Conservation (phyloP, 2,113 vertebrate species). For the Gopherus evgoodei region DNA sequence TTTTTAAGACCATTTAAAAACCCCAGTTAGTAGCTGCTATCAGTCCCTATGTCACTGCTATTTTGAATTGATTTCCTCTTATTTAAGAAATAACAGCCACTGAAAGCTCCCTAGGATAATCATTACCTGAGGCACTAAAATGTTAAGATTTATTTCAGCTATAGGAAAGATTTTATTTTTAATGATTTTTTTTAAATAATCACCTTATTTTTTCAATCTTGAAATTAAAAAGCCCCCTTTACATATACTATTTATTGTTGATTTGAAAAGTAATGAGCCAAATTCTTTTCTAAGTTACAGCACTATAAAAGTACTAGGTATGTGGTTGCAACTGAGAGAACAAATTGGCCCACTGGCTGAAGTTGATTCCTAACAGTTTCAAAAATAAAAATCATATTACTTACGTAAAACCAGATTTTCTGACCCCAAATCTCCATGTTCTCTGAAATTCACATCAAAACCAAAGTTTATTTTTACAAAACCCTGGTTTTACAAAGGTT, state of each 20-base stretch:
- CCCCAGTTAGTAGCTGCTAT: background rate
- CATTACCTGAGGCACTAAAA: background rate
- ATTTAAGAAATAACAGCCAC: background rate
- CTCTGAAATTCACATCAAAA: background rate
- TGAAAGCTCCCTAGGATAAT: background rate
- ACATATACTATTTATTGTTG: background rate
- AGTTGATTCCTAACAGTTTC: background rate
- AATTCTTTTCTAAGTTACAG: background rate
- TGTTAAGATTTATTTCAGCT: background rate
- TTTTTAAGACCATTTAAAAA: fast-evolving
- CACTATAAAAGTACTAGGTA: background rate
- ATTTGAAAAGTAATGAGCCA: background rate
- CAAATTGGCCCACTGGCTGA: background rate
- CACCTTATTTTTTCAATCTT: background rate
- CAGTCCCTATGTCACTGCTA: background rate
- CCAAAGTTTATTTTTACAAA: background rate
- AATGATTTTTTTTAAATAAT: background rate
- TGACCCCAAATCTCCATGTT: background rate
- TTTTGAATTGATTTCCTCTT: background rate
- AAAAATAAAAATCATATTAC: background rate
- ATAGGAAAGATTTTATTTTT: background rate
- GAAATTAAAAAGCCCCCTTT: background rate
- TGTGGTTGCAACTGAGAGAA: background rate
- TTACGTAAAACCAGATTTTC: background rate
- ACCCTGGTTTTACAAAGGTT: background rate